Evolutionary conservation across 92 coral and sea anemone species (phyloP).

Genomic region (Zoanthus gigantus): DNA sequence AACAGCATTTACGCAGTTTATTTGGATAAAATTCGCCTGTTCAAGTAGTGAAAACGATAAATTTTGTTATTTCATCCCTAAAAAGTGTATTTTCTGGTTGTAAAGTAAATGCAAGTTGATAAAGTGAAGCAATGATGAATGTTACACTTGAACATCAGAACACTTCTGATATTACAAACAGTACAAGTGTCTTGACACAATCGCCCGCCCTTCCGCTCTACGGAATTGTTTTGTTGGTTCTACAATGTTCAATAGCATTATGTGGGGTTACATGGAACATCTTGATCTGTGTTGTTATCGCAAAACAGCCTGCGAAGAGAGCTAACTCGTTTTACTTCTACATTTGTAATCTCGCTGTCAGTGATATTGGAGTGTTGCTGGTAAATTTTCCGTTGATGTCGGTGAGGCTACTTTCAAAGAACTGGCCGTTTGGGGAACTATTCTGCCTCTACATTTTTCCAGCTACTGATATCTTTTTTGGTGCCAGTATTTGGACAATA

Average conservation of each 20-base stretch:
- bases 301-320: slow-evolving; percentile 21
- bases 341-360: slow-evolving; percentile 40
- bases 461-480: slow-evolving; percentile 40
- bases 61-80: too few species aligned
- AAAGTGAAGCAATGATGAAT: neutral
- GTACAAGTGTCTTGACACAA: neutral
- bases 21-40: too few species aligned
- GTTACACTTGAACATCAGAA: neutral
- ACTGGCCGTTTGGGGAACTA: slow-evolving; percentile 27
- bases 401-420: neutral
- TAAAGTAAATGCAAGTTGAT: neutral
- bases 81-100: too few species aligned
- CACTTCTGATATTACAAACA: neutral
- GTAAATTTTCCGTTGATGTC: slow-evolving; percentile 33
- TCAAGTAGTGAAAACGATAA: too few species aligned
- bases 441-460: slow-evolving; percentile 38
- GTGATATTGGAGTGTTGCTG: slow-evolving; percentile 37
- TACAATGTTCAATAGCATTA: slow-evolving; percentile 22
- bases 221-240: neutral
- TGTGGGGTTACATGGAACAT: slow-evolving; percentile 38
- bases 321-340: slow-evolving; percentile 22
- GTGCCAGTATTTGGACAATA: slow-evolving; percentile 45
- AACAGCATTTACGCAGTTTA: too few species aligned
- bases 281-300: slow-evolving; percentile 36
- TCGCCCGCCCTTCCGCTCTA: neutral